Base-by-base conservation (phyloP, 2,113 vertebrate species). In the Actenoides lindsayi region DNA sequence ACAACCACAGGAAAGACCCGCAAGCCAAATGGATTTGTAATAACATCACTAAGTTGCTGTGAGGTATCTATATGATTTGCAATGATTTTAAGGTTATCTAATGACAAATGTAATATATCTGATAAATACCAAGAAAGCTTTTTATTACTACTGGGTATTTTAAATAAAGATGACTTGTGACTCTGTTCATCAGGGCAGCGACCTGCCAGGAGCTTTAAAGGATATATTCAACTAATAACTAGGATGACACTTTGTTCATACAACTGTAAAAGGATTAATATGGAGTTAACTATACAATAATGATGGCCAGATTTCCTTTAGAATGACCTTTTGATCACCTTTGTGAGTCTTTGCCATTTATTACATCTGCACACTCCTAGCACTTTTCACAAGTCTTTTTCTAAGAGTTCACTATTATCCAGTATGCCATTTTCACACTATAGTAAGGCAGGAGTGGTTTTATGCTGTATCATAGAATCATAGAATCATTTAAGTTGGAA, bases 11-110 rank as follows among this genome's bases (percentile, higher is more conserved):
- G 89, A 89, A 96, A 94, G 46, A 67, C 60, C 30, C 63, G 42
- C 16, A 42, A 75, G 51, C 46, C 41, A 96, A 94, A 94, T 68
- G 65, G 69, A 59, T 89, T 81, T 90, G 17, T 94, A 96, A 93
- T 89, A 82, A 91, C 42, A 91, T 94, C 56, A 83, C 51, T 51
- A 90, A 41, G 19, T 64, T 94, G 42, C 56, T 81, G 19, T 81
- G 33, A 93, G 28, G 37, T 86, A 83, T 46, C 63, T 84, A 70
- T 59, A 82, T 0, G 16, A 91, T 91, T 87, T 94, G 81, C 76
- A 94, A 89, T 23, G 42, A 94, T 84, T 96, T 89, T 82, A 74
- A 68, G 11, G 14, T 46, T 94, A 74, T 64, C 42, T 79, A 85
- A 82, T 89, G 35, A 75, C 42, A 89, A 95, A 92, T n/a, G 78